These are phyloP conservation scores for Gulo gulo DNA, from an alignment of 2,113 vertebrate genomes.

Conservation along the genomic window DNA sequence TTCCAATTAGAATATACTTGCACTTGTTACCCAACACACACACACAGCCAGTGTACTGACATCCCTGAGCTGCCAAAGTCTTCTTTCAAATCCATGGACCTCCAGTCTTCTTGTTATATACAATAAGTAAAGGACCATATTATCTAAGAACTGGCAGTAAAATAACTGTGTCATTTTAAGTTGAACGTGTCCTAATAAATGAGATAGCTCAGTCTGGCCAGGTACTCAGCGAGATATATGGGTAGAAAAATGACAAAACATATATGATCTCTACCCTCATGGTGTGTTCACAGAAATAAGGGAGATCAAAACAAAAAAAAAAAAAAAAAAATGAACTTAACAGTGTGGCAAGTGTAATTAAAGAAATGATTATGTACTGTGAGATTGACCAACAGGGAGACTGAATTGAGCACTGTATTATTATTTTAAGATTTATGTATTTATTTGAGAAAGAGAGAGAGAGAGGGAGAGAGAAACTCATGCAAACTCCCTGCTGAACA, in stretches of 20 bases:
- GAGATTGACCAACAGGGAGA: not conserved
- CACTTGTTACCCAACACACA: not conserved
- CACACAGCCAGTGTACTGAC: not conserved
- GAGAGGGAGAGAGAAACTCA: not conserved
- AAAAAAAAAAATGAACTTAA: not conserved
- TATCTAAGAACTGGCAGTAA: not conserved
- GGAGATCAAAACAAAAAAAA: not conserved
- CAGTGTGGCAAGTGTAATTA: not conserved
- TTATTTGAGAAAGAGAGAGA: not conserved
- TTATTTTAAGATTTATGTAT: not conserved
- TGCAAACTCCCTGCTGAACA: not conserved
- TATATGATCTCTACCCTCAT: not conserved
- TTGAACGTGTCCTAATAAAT: not conserved
- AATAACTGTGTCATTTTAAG: not conserved
- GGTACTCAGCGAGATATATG: not conserved
- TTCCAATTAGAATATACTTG: not conserved
- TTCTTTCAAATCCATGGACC: not conserved
- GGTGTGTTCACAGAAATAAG: not conserved
- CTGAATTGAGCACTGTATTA: not conserved
- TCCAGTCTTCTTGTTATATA: not conserved
- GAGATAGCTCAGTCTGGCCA: not conserved
- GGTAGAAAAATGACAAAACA: not conserved
- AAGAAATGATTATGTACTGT: not conserved
- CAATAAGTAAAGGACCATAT: not conserved
- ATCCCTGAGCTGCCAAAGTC: not conserved